Base-by-base conservation (phyloP, 2,797 vertebrate species). In the Sphenodon punctatus region DNA sequence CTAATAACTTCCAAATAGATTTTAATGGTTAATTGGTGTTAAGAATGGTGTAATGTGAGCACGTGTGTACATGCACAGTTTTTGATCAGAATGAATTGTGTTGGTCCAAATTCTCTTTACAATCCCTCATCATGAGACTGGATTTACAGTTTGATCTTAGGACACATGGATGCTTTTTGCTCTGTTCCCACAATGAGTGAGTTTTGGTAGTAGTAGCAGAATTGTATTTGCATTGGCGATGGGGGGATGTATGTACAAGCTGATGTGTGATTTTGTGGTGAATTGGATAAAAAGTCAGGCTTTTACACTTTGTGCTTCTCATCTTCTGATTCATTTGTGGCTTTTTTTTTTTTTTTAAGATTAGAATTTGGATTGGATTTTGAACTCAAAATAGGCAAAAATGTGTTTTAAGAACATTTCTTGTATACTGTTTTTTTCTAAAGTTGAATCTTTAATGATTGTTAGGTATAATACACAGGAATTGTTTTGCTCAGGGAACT, bases 231-330 rank as follows among this genome's bases (percentile, higher is more conserved):
- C 67, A 30, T 63, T 77, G 73, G 75, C 65, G 86, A 46, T 16
- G 43, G 8, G 3, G 14, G n/a, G n/a, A n/a, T n/a, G n/a, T n/a
- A n/a, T n/a, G 0, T 75, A 89, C 73, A 80, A 89, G 81, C 77
- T 88, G 85, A 66, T 60, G 70, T 92, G 67, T 83, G 88, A 88
- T 78, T 89, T 75, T 81, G 78, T 85, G 74, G 78, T 56, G 79
- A 85, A 45, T 73, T 88, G 78, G 46, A 67, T 73, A 49, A 83
- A 88, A 63, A 25, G 61, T n/a, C n/a, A 63, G 80, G 20, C 63
- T 88, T 92, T 92, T 92, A 82, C 73, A 88, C 46, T 55, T 39
- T 2, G 1, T 84, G 46, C 27, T 83, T 90, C 70, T 75, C 78
- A 70, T 80, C 90, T 91, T 78, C 46, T 2, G n/a, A n/a, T n/a